Percentiles rank a stretch among this genome's conserved stretches.
Conservation (phyloP, 1,140 invertebrate species). For the Anastrepha obliqua region DNA sequence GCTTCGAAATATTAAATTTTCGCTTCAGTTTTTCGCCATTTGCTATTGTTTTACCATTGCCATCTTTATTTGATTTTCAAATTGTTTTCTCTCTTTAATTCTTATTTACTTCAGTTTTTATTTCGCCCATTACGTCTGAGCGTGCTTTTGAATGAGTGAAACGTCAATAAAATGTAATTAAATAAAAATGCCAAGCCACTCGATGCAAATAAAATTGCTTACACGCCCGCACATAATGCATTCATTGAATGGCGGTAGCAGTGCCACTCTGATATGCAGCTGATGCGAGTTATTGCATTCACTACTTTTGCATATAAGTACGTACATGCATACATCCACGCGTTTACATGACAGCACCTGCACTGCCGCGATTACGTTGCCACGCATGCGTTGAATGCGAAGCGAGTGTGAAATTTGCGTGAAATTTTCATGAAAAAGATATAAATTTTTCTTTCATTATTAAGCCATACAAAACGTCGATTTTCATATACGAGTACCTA, state of each 20-base stretch:
- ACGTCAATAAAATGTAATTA: conserved; percentile 44
- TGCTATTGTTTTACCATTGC: too few species aligned
- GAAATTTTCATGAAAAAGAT: conserved; percentile 41
- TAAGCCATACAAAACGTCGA: not conserved
- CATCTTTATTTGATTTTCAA: not conserved
- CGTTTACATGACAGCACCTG: not conserved
- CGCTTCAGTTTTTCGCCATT: not conserved
- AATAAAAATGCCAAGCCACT: conserved; percentile 12
- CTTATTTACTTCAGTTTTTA: not conserved
- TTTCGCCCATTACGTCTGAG: not conserved
- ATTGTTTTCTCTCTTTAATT: not conserved
- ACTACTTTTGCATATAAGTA: not conserved
- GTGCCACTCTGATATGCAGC: not conserved
- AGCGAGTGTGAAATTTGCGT: conserved; percentile 9
- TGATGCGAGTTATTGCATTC: not conserved
- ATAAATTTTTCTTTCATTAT: conserved; percentile 19
- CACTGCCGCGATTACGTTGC: conserved; percentile 4
- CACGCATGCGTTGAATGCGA: conserved; percentile 23
- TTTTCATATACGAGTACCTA: not conserved
- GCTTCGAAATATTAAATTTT: not conserved
- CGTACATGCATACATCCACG: not conserved
- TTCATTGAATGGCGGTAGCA: not conserved
- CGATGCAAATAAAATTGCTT: conserved; percentile 35
- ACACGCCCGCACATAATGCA: conserved; percentile 8
- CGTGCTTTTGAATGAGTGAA: not conserved